phyloP scores from a whole-genome alignment of 2,113 vertebrate species.

The human region GRCh38 chr1:184672001-184672500 shows the following conservation, averaged over 20 bases:
- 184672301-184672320: neutral
- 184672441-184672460: slow-evolving; percentile 37
- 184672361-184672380: neutral
- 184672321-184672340: neutral
- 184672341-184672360: neutral
- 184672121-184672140: neutral
- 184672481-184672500: slow-evolving; percentile 33
- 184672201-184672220: neutral
- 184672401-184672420: fast-evolving
- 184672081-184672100: neutral
- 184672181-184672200: neutral
- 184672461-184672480: slow-evolving; percentile 17
- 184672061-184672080: neutral
- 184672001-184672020: neutral
- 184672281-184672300: neutral
- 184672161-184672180: neutral
- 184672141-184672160: neutral
- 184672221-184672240: neutral
- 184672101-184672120: neutral
- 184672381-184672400: neutral
- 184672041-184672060: neutral
- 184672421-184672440: too few relatives aligned
- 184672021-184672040: neutral
- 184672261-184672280: neutral
- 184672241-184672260: neutral